Conservation (phyloP, 2,888 invertebrate species). For the Bibio marci region DNA sequence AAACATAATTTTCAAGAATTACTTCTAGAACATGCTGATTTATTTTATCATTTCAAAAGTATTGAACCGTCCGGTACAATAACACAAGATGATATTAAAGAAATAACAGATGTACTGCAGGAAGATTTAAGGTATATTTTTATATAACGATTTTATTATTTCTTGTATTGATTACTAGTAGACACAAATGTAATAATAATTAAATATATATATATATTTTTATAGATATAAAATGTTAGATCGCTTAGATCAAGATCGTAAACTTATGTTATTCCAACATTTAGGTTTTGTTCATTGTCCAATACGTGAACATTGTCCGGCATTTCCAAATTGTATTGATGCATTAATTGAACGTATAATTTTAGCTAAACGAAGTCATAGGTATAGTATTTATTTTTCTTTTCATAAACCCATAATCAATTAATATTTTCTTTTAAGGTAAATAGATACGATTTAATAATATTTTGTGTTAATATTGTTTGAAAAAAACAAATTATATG, state of each 20-base stretch:
- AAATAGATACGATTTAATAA: too few species aligned
- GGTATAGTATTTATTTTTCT: too few species aligned
- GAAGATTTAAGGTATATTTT: conserved; percentile 68
- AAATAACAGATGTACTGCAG: conserved; percentile 79
- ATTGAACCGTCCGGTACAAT: conserved; percentile 79
- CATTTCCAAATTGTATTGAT: conserved; percentile 69
- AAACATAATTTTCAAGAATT: conserved; percentile 87
- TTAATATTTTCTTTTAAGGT: too few species aligned
- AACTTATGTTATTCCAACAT: conserved; percentile 87
- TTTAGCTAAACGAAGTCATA: conserved; percentile 43
- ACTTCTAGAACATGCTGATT: conserved; percentile 77
- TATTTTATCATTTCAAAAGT: conserved; percentile 85
- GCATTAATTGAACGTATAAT: conserved; percentile 54
- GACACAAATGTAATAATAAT: not conserved
- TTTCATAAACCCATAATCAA: too few species aligned
- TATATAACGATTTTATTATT: conserved; percentile 2
- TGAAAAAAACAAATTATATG: too few species aligned
- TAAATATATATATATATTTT: conserved; percentile 6
- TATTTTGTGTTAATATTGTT: too few species aligned
- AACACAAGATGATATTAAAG: conserved; percentile 85
- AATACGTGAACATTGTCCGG: conserved; percentile 85
- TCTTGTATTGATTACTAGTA: conserved; percentile 2
- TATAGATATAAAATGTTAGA: conserved; percentile 81
- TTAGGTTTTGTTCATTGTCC: conserved; percentile 92
- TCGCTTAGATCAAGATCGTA: conserved; percentile 84